Evolutionary conservation across 2,888 invertebrate species (phyloP), one percentile per base, ranked within the genome.

Genomic region (Drosophila nigricruria): DNA sequence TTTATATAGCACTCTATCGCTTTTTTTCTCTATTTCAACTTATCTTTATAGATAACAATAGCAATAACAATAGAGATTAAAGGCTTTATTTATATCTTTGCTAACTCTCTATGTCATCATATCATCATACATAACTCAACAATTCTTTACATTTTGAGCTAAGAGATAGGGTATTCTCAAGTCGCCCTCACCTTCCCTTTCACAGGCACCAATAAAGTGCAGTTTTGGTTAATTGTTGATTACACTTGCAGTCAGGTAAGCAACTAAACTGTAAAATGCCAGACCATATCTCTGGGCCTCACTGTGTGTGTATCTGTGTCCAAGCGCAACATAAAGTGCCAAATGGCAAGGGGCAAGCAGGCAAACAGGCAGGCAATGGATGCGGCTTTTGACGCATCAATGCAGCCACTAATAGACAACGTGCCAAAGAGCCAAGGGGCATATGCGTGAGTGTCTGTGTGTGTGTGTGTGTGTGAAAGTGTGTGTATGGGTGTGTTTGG

Each of bases 381-480:
- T 43, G 72, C 34, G 54, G 57, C 34, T 60, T 68, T 60, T 45
- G 59, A 68, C 47, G 64, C 50, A 34, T 18, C 49, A 27, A 52
- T 63, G 25, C 61, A 53, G 70, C 59, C 74, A 60, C 70, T 79
- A 74, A 77, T 79, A 73, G 79, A 66, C 79, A 52, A 30, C 54
- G 49, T 43, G 50, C 30, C 34, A 53, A 68, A 68, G 57, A 34
- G 30, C 27, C 40, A 68, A 61, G 58, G 9, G 32, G n/a, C 23
- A 16, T 20, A 8, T 50, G 32, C 6, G 49, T 50, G 49, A 16
- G 52, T 10, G 30, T 1, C 9, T 30, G 18, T 18, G 2, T 10
- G 9, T 27, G 10, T 14, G 10, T 5, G 27, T n/a, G 3, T 27
- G 25, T n/a, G 58, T n/a, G 25, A 27, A n/a, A n/a, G 27, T 30